Percentiles rank a stretch among this genome's conserved stretches.
Conservation (phyloP, 2,113 vertebrate species). For the Cololabis saira region DNA sequence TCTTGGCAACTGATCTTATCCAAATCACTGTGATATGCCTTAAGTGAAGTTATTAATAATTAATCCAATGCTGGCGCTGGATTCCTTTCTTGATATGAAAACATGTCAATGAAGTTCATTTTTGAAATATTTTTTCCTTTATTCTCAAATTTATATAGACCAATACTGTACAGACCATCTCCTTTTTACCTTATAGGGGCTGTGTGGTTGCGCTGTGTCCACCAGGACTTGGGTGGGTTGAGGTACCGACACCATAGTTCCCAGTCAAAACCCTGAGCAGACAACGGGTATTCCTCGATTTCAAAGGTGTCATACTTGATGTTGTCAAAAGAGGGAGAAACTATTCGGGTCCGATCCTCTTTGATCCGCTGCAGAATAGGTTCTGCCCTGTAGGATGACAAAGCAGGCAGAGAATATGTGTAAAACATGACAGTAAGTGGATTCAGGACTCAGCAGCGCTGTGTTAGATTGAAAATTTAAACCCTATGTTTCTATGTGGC, state of each 20-base stretch:
- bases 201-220: slow-evolving; percentile 90
- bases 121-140: neutral
- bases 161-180: no score
- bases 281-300: slow-evolving; percentile 93
- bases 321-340: slow-evolving; percentile 96
- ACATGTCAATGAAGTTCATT: neutral
- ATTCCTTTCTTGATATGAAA: neutral
- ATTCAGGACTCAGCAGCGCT: no score
- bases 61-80: neutral
- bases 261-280: slow-evolving; percentile 97
- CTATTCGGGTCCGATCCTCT: slow-evolving; percentile 91
- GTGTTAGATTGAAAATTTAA: no score
- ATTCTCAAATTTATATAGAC: neutral
- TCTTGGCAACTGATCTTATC: slow-evolving; percentile 38
- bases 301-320: slow-evolving; percentile 98
- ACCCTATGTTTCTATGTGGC: no score
- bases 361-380: slow-evolving; percentile 94
- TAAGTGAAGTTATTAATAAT: slow-evolving; percentile 26
- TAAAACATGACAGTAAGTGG: no score
- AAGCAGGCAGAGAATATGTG: neutral
- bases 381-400: slow-evolving; percentile 85
- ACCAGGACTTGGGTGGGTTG: slow-evolving; percentile 96
- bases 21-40: slow-evolving; percentile 19
- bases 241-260: slow-evolving; percentile 97
- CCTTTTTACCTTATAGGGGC: slow-evolving; percentile 90